phyloP scores from a whole-genome alignment of 2,113 vertebrate genomes.

The Callaeas wilsoni region DNA sequence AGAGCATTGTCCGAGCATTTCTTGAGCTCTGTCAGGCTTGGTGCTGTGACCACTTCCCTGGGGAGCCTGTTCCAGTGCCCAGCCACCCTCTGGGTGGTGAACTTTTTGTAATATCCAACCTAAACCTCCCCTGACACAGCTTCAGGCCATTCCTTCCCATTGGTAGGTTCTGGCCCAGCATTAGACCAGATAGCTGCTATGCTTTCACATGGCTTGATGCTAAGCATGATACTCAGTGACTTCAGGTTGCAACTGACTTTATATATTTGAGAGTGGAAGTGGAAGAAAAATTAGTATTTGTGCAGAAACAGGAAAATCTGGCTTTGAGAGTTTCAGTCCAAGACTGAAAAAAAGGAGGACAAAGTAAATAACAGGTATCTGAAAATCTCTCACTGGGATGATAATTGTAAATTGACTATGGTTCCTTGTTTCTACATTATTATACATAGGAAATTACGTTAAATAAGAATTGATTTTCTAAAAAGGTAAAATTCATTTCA shows the following conservation, averaged over 20 bases:
- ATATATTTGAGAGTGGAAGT: not conserved
- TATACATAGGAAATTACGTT: not conserved
- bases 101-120: too few species aligned
- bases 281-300: not conserved
- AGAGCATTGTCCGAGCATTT: accelerated
- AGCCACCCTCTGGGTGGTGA: accelerated
- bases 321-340: not conserved
- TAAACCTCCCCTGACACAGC: too few species aligned
- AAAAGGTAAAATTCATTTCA: not conserved
- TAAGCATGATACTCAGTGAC: not conserved
- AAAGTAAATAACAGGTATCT: not conserved
- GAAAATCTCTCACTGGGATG: not conserved
- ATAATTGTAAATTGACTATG: not conserved
- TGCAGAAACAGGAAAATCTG: not conserved
- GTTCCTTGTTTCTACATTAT: not conserved
- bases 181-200: not conserved
- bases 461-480: slow-evolving; percentile 34
- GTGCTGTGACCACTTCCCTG: not conserved
- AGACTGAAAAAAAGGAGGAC: not conserved
- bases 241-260: not conserved
- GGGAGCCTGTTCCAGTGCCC: not conserved
- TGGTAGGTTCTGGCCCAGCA: not conserved
- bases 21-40: not conserved
- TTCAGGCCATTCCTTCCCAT: accelerated
- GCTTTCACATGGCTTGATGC: not conserved